These are phyloP conservation scores for Nansenia antarctica DNA, from an alignment of 2,113 vertebrate species.

Conservation along the genomic window DNA sequence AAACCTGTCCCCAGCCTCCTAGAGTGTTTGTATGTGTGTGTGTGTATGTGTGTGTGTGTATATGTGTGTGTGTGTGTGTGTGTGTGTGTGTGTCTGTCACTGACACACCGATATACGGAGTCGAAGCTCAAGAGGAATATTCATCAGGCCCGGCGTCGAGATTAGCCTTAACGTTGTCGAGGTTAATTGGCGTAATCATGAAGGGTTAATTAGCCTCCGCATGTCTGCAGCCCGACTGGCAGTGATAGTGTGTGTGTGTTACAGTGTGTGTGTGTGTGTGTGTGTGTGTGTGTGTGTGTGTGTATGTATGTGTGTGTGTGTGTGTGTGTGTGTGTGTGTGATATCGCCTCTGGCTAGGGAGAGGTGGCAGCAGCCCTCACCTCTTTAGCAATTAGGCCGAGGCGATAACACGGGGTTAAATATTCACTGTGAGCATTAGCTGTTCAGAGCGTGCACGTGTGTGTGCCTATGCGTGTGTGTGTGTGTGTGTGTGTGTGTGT, in stretches of 20 bases:
- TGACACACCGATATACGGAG: slow-evolving; percentile 3
- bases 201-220: slow-evolving; percentile 77
- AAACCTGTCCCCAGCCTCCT: no score
- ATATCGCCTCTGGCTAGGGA: slow-evolving; percentile 58
- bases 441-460: no score
- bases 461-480: not conserved
- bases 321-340: no score
- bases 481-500: not conserved
- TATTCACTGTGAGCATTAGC: slow-evolving; percentile 52
- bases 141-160: slow-evolving; percentile 52
- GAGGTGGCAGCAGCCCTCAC: slow-evolving; percentile 59
- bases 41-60: no score
- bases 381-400: slow-evolving; percentile 64
- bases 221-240: slow-evolving; percentile 54
- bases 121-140: slow-evolving; percentile 41
- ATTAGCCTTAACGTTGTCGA: slow-evolving; percentile 74
- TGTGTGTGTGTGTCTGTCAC: not conserved
- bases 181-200: slow-evolving; percentile 81
- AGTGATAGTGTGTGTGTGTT: no score
- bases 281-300: no score
- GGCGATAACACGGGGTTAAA: slow-evolving; percentile 58
- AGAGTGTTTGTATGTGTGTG: no score
- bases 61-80: not conserved
- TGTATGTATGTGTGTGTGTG: no score
- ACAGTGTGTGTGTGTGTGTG: no score